phyloP scores from a whole-genome alignment of 2,113 vertebrate species.

The Cyanoderma ruficeps region DNA sequence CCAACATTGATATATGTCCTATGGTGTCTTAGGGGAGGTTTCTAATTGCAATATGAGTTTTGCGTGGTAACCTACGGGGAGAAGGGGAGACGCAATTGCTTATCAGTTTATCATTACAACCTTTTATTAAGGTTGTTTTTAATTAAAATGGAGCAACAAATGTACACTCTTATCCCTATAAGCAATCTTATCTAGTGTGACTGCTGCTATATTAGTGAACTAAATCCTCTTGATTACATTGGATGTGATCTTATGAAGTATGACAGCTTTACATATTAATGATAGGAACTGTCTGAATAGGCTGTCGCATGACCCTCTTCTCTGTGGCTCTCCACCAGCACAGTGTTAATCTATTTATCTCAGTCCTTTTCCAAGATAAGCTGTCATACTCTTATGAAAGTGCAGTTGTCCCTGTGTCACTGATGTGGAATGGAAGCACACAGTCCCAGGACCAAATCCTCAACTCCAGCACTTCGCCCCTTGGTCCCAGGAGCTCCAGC shows the following conservation, averaged over 20 bases:
- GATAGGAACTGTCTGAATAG: slow-evolving; percentile 57
- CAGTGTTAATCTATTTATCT: slow-evolving; percentile 51
- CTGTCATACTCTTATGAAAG: not conserved
- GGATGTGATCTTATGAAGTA: slow-evolving; percentile 72
- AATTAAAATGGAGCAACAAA: slow-evolving; percentile 70
- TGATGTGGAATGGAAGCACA: not conserved
- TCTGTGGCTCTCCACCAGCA: slow-evolving; percentile 32
- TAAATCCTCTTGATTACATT: slow-evolving; percentile 71
- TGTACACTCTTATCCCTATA: slow-evolving; percentile 68
- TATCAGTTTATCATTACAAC: slow-evolving; percentile 71
- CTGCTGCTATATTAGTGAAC: slow-evolving; percentile 68
- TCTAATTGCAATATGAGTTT: slow-evolving; percentile 64
- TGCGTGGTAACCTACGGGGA: slow-evolving; percentile 50
- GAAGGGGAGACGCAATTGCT: slow-evolving; percentile 40
- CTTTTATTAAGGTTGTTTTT: slow-evolving; percentile 73
- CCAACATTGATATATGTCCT: slow-evolving; percentile 42
- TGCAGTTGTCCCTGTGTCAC: not conserved
- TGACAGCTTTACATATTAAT: slow-evolving; percentile 72
- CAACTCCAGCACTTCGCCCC: not conserved
- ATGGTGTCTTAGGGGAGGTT: slow-evolving; percentile 46
- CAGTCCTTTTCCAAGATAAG: slow-evolving; percentile 10
- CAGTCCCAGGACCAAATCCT: not conserved
- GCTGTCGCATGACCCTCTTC: slow-evolving; percentile 56
- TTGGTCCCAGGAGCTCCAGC: not conserved
- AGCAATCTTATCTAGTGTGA: slow-evolving; percentile 69